Percentiles rank a stretch among this genome's conserved stretches.
Conservation (phyloP, 2,888 invertebrate genomes). For the Amphimallon solstitiale region DNA sequence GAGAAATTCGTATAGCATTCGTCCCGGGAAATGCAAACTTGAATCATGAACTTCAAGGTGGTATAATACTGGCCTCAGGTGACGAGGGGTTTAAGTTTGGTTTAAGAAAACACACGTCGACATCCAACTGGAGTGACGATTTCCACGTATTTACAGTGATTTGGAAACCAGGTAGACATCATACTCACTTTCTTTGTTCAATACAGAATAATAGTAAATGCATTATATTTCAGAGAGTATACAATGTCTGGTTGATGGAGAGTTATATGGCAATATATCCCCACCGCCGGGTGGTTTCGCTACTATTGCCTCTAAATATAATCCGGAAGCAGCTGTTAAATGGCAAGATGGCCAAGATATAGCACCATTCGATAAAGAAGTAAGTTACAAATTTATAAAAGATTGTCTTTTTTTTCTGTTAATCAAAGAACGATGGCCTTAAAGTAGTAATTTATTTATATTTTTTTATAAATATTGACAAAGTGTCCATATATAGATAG, state of each 20-base stretch:
- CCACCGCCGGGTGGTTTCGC: conserved; percentile 60
- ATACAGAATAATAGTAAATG: neutral
- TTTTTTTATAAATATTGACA: no score
- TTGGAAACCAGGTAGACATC: conserved; percentile 69
- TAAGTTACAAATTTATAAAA: conserved; percentile 52
- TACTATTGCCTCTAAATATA: conserved; percentile 50
- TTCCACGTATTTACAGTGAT: conserved; percentile 69
- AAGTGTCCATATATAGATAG: no score
- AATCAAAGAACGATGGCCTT: no score
- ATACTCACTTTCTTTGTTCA: neutral
- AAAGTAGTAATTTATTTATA: no score
- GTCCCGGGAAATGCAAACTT: conserved; percentile 70
- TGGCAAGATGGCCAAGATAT: conserved; percentile 71
- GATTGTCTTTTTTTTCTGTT: conserved; percentile 22
- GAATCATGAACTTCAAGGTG: conserved; percentile 53
- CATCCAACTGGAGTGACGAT: conserved; percentile 62
- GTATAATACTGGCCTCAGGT: conserved; percentile 54
- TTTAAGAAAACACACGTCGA: conserved; percentile 47
- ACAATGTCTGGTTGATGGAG: conserved; percentile 65
- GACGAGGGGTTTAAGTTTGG: conserved; percentile 53
- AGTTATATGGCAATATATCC: conserved; percentile 63
- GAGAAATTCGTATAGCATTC: conserved; percentile 78
- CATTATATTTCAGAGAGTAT: conserved; percentile 63
- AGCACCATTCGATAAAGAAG: conserved; percentile 82
- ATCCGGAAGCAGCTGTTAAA: conserved; percentile 61